Conservation (phyloP, 1,140 invertebrate species). For the Temnothorax longispinosus region DNA sequence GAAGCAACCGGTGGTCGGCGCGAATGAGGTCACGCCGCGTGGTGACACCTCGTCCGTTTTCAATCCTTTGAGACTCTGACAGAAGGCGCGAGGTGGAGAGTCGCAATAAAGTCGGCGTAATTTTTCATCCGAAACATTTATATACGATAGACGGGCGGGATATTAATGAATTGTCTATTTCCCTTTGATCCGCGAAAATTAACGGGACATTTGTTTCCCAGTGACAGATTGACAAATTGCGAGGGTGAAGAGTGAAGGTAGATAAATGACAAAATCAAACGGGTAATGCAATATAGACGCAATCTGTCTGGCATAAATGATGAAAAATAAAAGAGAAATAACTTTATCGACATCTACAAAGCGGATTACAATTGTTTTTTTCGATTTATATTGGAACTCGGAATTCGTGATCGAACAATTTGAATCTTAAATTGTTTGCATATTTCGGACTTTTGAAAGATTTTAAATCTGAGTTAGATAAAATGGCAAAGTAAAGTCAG, state of each 20-base stretch:
- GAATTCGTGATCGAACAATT: not conserved
- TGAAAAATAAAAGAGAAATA: conserved; percentile 1
- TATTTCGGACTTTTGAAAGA: not conserved
- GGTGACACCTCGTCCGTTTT: conserved; percentile 51
- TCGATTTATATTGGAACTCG: not conserved
- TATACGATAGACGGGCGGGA: conserved; percentile 7
- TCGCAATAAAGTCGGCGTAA: conserved; percentile 28
- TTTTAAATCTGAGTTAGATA: not conserved
- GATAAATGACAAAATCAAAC: conserved; percentile 42
- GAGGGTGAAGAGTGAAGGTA: conserved; percentile 5
- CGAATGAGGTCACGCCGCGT: conserved; percentile 62
- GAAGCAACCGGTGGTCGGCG: conserved; percentile 75
- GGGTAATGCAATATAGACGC: not conserved
- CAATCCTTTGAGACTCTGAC: conserved; percentile 56
- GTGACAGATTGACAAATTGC: conserved; percentile 43
- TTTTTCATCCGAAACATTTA: conserved; percentile 37
- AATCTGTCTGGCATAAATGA: not conserved
- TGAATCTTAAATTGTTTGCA: not conserved
- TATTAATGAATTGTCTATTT: conserved; percentile 44
- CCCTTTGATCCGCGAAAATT: conserved; percentile 32
- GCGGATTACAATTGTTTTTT: not conserved
- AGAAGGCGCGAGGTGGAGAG: conserved; percentile 1
- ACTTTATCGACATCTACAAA: not conserved
- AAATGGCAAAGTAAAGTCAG: not conserved
- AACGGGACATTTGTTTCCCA: conserved; percentile 40